Base-by-base conservation (phyloP, 2,113 vertebrate species). In the Halcyon malimbica region DNA sequence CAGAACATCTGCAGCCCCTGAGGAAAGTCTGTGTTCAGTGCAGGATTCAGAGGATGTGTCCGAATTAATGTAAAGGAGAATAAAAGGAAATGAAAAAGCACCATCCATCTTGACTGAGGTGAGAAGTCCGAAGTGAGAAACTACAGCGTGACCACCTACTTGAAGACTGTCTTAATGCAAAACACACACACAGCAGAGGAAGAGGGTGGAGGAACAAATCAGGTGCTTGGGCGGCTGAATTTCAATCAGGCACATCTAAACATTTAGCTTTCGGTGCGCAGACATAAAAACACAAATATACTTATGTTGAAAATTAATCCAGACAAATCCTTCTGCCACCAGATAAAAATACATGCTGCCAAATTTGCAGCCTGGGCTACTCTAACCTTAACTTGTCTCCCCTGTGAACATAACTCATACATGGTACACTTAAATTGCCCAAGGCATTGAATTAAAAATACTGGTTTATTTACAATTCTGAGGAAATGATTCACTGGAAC, bases 391-490 rank as follows among this genome's bases (percentile, higher is more conserved):
- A 51, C 46, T 84, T 29, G 53, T 84, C 46, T 79, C 44, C 60
- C 67, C 51, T 79, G 79, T 62, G 64, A 62, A 76, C 54, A 35
- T 67, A 91, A 93, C 10, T 88, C 84, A 83, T 69, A 50, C 31
- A 11, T 18, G 13, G 8, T 76, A 91, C 59, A 85, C 44, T 74
- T 73, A 85, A 90, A 88, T 28, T 85, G 78, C 78, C 50, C 67
- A 56, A 90, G 54, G 70, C 87, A 82, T 33, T 44, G 39, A 87
- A 96, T 94, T 93, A 80, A 93, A 89, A 89, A 93, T 71, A 82
- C 25, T 87, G 50, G 65, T 95, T 96, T 91, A 95, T 95, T 97
- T 95, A 96, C 89, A 90, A 16, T 95, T 93, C 67, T 74, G n/a
- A 89, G 80, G 60, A 85, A 92, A 87, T 87, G 16, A 89, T 94